phyloP scores from a whole-genome alignment of 2,113 vertebrate species.

The Syrrhaptes paradoxus region DNA sequence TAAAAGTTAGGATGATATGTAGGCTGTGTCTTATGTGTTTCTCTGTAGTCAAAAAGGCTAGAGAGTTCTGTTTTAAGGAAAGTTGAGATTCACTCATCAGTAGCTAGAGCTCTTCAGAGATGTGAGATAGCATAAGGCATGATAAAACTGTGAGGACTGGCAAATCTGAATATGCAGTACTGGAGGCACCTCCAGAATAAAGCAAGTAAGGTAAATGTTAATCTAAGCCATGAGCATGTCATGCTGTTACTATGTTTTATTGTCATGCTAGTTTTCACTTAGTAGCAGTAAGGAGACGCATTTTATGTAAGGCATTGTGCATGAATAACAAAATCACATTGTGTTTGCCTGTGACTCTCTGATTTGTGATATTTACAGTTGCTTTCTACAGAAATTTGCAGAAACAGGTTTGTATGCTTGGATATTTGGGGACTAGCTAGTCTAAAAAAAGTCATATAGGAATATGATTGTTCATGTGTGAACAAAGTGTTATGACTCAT shows the following conservation, averaged over 20 bases:
- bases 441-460: not conserved
- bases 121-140: fast-evolving
- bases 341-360: not conserved
- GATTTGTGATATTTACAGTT: not conserved
- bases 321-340: not conserved
- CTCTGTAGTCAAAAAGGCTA: not conserved
- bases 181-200: not conserved
- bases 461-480: not conserved
- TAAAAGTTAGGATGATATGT: not conserved
- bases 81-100: not conserved
- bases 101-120: not conserved
- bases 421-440: not conserved
- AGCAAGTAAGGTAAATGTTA: not conserved
- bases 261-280: not conserved
- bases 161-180: not conserved
- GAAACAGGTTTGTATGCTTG: not conserved
- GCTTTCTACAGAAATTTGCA: not conserved
- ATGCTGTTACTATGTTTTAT: not conserved
- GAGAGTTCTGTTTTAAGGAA: not conserved
- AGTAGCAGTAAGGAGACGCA: not conserved
- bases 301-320: not conserved
- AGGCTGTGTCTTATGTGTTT: not conserved
- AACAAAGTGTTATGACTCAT: not conserved
- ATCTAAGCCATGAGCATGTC: not conserved
- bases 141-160: not conserved